Evolutionary conservation across 92 coral and sea anemone species (phyloP).

Genomic region (Bergia puertoricense): DNA sequence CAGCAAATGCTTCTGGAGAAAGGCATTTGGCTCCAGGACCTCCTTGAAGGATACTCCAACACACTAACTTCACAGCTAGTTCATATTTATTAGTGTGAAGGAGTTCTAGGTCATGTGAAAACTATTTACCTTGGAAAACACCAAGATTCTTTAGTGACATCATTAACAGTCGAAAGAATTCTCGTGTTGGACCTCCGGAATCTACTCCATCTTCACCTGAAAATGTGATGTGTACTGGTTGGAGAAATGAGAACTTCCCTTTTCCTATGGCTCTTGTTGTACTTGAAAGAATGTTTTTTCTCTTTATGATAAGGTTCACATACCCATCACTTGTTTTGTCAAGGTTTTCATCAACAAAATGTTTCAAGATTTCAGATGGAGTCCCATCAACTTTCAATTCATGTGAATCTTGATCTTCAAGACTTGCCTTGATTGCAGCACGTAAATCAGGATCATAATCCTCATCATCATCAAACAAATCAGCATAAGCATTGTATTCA

Average conservation of each 20-base stretch:
- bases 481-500: constrained; percentile 17
- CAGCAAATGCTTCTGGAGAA: too few relatives aligned
- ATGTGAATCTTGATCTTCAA: constrained; percentile 20
- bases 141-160: constrained; percentile 35
- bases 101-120: constrained; percentile 56
- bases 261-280: constrained; percentile 54
- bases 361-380: constrained; percentile 14
- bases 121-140: constrained; percentile 52
- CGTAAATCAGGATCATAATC: too few relatives aligned
- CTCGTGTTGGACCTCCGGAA: constrained; percentile 67
- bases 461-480: neutral
- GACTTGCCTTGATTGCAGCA: constrained; percentile 46
- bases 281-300: constrained; percentile 49
- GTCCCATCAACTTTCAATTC: constrained; percentile 24
- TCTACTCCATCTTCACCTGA: constrained; percentile 69
- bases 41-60: too few relatives aligned
- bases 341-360: constrained; percentile 41
- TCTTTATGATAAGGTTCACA: constrained; percentile 46
- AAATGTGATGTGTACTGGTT: constrained; percentile 48
- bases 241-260: constrained; percentile 53
- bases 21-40: too few relatives aligned
- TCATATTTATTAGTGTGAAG: constrained; percentile 44
- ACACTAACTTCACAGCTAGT: neutral
- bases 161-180: constrained; percentile 65
- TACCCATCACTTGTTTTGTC: constrained; percentile 29